These are phyloP conservation scores for Laticauda laticaudata DNA, from an alignment of 2,113 vertebrate species.

Conservation along the genomic window DNA sequence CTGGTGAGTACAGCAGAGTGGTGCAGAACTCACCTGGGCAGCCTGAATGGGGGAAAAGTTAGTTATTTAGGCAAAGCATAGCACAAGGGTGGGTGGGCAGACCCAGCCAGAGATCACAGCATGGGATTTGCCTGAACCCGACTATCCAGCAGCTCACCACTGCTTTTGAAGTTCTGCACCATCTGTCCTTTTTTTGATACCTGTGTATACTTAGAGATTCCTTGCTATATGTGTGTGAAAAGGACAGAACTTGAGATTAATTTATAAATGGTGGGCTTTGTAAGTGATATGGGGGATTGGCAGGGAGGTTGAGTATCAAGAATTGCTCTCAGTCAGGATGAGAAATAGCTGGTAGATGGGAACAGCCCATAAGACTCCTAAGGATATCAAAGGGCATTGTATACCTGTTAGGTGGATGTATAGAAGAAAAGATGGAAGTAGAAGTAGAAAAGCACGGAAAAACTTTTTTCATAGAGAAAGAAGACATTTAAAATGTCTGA, in stretches of 20 bases:
- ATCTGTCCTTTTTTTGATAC: not conserved
- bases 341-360: not conserved
- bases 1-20: too few species aligned
- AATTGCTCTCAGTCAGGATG: not conserved
- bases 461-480: not conserved
- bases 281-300: not conserved
- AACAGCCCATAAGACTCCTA: not conserved
- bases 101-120: too few species aligned
- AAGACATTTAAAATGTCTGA: not conserved
- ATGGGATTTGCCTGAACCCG: too few species aligned
- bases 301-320: not conserved
- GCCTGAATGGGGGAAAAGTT: too few species aligned
- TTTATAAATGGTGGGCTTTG: not conserved
- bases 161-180: not conserved
- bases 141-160: too few species aligned
- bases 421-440: not conserved
- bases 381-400: not conserved
- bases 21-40: too few species aligned
- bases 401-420: not conserved
- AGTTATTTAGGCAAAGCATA: too few species aligned
- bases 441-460: not conserved
- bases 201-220: not conserved
- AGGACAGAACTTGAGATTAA: not conserved
- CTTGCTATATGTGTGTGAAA: not conserved
- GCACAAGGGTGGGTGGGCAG: too few species aligned